These are phyloP conservation scores for Epinotia demarniana DNA, from an alignment of 2,888 invertebrate species.

Conservation along the genomic window DNA sequence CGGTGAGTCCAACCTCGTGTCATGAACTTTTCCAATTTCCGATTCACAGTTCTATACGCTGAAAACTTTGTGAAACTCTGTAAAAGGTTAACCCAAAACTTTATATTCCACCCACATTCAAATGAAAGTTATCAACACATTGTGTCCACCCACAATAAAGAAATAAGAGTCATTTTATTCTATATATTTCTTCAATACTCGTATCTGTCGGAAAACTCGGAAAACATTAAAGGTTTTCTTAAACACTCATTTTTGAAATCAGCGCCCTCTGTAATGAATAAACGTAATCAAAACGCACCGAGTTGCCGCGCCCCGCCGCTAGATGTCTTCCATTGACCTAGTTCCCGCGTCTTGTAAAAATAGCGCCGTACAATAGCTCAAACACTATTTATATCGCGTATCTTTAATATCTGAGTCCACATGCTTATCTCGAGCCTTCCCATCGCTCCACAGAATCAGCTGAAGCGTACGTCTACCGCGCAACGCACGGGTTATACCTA, in stretches of 20 bases:
- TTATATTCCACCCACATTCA: neutral
- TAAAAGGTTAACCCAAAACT: slow-evolving; percentile 6
- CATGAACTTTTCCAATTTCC: slow-evolving; percentile 26
- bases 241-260: neutral
- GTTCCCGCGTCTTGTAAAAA: slow-evolving; percentile 79
- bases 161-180: neutral
- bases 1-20: neutral
- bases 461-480: slow-evolving; percentile 57
- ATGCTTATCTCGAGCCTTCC: slow-evolving; percentile 62
- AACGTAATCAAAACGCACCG: slow-evolving; percentile 47
- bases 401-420: slow-evolving; percentile 73
- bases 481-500: slow-evolving; percentile 62
- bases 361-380: slow-evolving; percentile 82
- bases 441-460: slow-evolving; percentile 55
- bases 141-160: neutral
- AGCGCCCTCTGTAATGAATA: slow-evolving; percentile 56
- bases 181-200: neutral
- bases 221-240: neutral
- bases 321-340: slow-evolving; percentile 76
- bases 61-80: slow-evolving; percentile 19
- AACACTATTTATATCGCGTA: slow-evolving; percentile 82
- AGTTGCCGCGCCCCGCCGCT: slow-evolving; percentile 53
- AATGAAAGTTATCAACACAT: neutral
- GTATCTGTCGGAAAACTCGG: neutral
- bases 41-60: slow-evolving; percentile 13